Conservation (phyloP, 2,797 vertebrate species). For the Glyptemys insculpta region DNA sequence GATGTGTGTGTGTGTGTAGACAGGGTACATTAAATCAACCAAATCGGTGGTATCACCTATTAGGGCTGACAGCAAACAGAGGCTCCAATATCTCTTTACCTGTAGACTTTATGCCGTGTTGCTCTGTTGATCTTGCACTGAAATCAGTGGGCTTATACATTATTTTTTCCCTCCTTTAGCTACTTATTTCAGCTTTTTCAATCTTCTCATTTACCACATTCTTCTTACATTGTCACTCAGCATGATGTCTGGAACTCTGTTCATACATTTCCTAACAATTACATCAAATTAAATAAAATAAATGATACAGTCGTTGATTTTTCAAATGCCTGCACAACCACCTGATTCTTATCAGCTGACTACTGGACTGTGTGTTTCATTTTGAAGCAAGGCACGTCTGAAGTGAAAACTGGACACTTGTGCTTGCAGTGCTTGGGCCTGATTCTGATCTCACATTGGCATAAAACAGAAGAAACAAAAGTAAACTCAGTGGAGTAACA, state of each 20-base stretch:
- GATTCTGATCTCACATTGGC: not conserved
- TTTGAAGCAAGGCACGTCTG: not conserved
- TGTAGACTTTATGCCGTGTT: not conserved
- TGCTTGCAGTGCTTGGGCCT: not conserved
- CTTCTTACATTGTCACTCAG: not conserved
- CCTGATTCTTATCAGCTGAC: conserved; percentile 13
- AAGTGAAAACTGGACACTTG: not conserved
- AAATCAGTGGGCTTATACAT: conserved; percentile 9
- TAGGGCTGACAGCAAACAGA: not conserved
- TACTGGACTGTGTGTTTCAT: not conserved
- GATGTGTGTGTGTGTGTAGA: not conserved
- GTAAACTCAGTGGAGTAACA: not conserved
- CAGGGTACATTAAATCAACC: not conserved
- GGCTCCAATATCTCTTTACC: not conserved
- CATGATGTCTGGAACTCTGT: not conserved
- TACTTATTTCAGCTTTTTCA: conserved; percentile 27
- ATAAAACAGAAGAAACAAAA: accelerated
- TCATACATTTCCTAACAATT: conserved; percentile 23
- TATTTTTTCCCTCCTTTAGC: conserved; percentile 45
- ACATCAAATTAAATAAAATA: conserved; percentile 35
- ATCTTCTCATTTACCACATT: conserved; percentile 21
- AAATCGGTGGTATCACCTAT: not conserved
- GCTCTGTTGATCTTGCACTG: not conserved
- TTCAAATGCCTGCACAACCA: conserved; percentile 41
- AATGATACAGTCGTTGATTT: conserved; percentile 52